These are phyloP conservation scores for Lophius piscatorius DNA, from an alignment of 2,113 vertebrate genomes.

Conservation along the genomic window DNA sequence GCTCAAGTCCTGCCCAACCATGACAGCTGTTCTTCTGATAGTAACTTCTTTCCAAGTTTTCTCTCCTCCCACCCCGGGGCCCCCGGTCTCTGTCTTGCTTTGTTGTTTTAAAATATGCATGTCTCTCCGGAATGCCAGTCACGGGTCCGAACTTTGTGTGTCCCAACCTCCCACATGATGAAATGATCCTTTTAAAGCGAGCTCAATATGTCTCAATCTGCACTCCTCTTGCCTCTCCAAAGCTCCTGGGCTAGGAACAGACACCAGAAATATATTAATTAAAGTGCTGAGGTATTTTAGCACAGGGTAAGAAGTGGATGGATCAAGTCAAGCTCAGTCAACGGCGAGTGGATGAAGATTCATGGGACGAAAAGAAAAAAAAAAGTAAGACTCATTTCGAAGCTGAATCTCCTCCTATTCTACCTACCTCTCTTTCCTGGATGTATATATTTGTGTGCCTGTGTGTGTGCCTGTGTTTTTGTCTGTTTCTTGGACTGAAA, in stretches of 20 bases:
- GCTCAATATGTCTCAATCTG: constrained; percentile 99
- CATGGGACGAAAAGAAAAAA: constrained; percentile 60
- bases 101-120: constrained; percentile 99
- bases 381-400: constrained; percentile 85
- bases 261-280: constrained; percentile 80
- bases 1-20: constrained; percentile 80
- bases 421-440: constrained; percentile 6
- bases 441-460: constrained; percentile 28
- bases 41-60: constrained; percentile 90
- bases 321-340: constrained; percentile 80
- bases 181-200: constrained; percentile 99
- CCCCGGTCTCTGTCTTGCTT: constrained; percentile 90
- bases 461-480: constrained; percentile 52
- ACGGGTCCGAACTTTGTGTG: constrained; percentile 99
- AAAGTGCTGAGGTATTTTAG: constrained; percentile 73
- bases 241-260: constrained; percentile 86
- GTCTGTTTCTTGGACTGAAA: constrained; percentile 65
- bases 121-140: constrained; percentile 99
- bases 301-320: constrained; percentile 74
- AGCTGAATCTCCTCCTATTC: constrained; percentile 45
- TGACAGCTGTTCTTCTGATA: constrained; percentile 97
- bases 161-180: constrained; percentile 98
- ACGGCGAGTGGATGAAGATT: constrained; percentile 80
- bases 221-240: constrained; percentile 90
- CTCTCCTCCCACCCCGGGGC: constrained; percentile 75